Evolutionary conservation across 2,888 invertebrate species (phyloP).

Genomic region (Caenorhabditis uteleia): DNA sequence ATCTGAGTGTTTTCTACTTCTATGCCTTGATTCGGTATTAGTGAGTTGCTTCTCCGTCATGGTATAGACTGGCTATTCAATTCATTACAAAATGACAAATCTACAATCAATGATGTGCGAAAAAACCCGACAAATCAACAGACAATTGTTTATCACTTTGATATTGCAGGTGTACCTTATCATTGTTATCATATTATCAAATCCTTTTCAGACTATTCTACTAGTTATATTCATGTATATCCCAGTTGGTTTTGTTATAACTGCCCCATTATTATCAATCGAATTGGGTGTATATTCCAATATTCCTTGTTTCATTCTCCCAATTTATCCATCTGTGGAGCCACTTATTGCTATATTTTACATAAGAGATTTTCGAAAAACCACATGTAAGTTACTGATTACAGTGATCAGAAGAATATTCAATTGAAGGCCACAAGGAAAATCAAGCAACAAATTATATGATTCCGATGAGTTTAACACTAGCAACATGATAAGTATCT

Average conservation of each 20-base stretch:
- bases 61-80: slow-evolving; percentile 4
- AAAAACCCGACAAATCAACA: slow-evolving; percentile 14
- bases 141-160: slow-evolving; percentile 18
- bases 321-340: slow-evolving; percentile 13
- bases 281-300: slow-evolving; percentile 9
- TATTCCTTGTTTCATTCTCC: slow-evolving; percentile 1
- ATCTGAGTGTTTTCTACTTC: slow-evolving; percentile 6
- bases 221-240: slow-evolving; percentile 26
- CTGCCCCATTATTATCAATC: slow-evolving; percentile 14
- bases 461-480: too few relatives aligned
- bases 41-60: slow-evolving; percentile 14
- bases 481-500: too few relatives aligned
- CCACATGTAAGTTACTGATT: too few relatives aligned
- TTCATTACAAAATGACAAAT: slow-evolving; percentile 9
- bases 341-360: slow-evolving; percentile 18
- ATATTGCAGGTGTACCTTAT: slow-evolving; percentile 14
- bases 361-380: slow-evolving; percentile 16
- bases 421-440: too few relatives aligned
- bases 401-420: too few relatives aligned
- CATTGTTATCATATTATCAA: too few relatives aligned
- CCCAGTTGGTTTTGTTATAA: slow-evolving; percentile 15
- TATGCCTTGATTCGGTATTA: slow-evolving; percentile 8
- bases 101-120: slow-evolving; percentile 9
- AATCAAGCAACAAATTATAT: too few relatives aligned
- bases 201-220: slow-evolving; percentile 20